phyloP scores from a whole-genome alignment of 1,140 invertebrate genomes.

The Gryon sp. region DNA sequence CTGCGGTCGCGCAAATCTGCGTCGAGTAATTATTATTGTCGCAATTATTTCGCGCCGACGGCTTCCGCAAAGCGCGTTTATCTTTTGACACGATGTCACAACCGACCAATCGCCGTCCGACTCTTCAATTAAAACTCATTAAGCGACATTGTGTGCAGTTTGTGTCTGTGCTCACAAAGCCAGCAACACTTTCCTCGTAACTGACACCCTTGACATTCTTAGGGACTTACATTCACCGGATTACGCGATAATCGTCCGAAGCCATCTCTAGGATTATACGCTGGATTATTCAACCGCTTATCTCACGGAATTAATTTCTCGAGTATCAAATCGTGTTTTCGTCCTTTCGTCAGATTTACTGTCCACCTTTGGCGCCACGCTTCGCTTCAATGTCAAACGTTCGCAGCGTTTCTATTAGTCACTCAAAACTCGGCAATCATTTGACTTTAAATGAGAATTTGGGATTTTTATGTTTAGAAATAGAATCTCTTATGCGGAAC shows the following conservation, averaged over 20 bases:
- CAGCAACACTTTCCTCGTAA: slow-evolving; percentile 66
- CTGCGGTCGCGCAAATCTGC: slow-evolving; percentile 7
- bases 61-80: slow-evolving; percentile 75
- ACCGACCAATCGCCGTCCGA: slow-evolving; percentile 65
- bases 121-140: slow-evolving; percentile 76
- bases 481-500: too few species aligned
- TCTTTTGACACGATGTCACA: slow-evolving; percentile 74
- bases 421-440: too few species aligned
- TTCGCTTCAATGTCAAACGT: neutral
- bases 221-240: slow-evolving; percentile 63
- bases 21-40: slow-evolving; percentile 22
- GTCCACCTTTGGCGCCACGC: slow-evolving; percentile 17
- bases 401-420: neutral
- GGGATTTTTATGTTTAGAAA: too few species aligned
- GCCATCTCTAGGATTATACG: slow-evolving; percentile 61
- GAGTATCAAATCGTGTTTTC: slow-evolving; percentile 41
- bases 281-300: slow-evolving; percentile 55
- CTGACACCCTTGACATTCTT: slow-evolving; percentile 76
- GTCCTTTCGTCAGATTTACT: neutral
- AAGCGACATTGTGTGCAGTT: slow-evolving; percentile 68
- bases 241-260: slow-evolving; percentile 62
- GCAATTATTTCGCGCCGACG: slow-evolving; percentile 76
- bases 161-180: slow-evolving; percentile 57
- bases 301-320: slow-evolving; percentile 29
- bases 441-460: too few species aligned